These are phyloP conservation scores for Netelia fuscicornis DNA, from an alignment of 2,888 invertebrate species.

Conservation along the genomic window DNA sequence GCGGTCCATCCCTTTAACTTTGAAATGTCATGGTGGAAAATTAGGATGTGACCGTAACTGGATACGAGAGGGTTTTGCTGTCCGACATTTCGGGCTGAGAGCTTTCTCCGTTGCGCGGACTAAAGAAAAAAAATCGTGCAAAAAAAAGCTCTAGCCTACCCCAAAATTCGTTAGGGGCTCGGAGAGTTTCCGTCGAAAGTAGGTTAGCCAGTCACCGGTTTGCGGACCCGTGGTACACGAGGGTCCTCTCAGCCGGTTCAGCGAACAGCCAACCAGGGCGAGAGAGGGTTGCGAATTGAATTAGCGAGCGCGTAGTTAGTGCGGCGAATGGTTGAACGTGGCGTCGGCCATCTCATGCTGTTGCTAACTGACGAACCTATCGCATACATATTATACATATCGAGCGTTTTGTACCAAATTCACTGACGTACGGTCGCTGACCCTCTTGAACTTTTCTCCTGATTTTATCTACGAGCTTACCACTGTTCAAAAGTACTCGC, in stretches of 20 bases:
- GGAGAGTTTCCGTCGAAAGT: slow-evolving; percentile 61
- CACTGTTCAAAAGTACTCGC: too few species aligned
- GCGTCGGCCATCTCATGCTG: slow-evolving; percentile 51
- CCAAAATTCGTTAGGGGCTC: slow-evolving; percentile 61
- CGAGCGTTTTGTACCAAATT: not conserved
- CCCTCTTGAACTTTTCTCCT: too few species aligned
- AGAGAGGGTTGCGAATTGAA: slow-evolving; percentile 67
- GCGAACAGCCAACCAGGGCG: slow-evolving; percentile 51
- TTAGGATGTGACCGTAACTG: slow-evolving; percentile 5
- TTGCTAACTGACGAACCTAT: slow-evolving; percentile 54
- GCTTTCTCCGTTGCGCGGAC: slow-evolving; percentile 26
- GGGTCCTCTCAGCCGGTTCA: slow-evolving; percentile 51
- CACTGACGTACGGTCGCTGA: too few species aligned
- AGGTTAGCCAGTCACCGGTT: slow-evolving; percentile 66
- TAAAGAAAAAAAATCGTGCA: not conserved
- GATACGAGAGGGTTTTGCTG: slow-evolving; percentile 8
- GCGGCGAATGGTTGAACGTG: slow-evolving; percentile 63
- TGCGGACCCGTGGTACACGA: slow-evolving; percentile 56
- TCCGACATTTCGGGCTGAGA: slow-evolving; percentile 11
- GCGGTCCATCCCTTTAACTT: slow-evolving; percentile 24
- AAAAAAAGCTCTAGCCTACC: slow-evolving; percentile 46
- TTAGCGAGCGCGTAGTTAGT: slow-evolving; percentile 67
- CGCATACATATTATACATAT: slow-evolving; percentile 1
- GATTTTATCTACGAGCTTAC: too few species aligned
- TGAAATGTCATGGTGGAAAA: slow-evolving; percentile 27